phyloP scores from a whole-genome alignment of 1,140 invertebrate species.

The Zaprionus davidi region DNA sequence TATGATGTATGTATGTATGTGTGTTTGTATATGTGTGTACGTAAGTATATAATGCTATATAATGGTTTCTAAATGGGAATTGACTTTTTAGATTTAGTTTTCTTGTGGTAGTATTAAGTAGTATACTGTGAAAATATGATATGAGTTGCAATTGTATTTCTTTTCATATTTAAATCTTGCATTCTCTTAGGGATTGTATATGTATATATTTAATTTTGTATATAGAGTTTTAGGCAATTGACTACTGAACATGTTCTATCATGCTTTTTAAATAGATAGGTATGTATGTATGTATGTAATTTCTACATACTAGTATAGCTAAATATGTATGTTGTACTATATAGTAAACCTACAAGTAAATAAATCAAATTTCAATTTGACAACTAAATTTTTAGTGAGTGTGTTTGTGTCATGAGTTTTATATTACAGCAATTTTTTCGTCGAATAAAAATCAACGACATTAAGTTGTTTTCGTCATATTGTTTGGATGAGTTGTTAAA shows the following conservation, averaged over 20 bases:
- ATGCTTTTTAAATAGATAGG: conserved; percentile 60
- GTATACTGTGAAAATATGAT: conserved; percentile 63
- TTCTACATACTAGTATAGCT: conserved; percentile 44
- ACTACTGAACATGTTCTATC: conserved; percentile 77
- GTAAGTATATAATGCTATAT: conserved; percentile 44
- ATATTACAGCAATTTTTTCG: conserved; percentile 58
- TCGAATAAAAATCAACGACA: conserved; percentile 33
- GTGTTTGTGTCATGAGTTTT: conserved; percentile 28
- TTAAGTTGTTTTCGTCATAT: conserved; percentile 22
- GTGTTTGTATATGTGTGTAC: conserved; percentile 37
- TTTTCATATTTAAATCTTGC: conserved; percentile 39
- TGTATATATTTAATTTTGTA: conserved; percentile 33
- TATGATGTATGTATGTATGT: conserved; percentile 71
- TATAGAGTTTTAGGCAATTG: conserved; percentile 66
- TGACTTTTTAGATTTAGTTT: conserved; percentile 24
- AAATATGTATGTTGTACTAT: conserved; percentile 45
- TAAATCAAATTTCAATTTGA: conserved; percentile 50
- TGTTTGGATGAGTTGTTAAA: conserved; percentile 43
- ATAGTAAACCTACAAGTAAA: conserved; percentile 56
- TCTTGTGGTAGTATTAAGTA: conserved; percentile 27
- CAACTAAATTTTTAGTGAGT: conserved; percentile 37
- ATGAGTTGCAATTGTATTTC: conserved; percentile 47
- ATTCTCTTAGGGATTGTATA: conserved; percentile 55
- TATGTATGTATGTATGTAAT: conserved; percentile 43
- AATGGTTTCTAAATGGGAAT: conserved; percentile 56